Evolutionary conservation across 1,140 invertebrate species (phyloP), one percentile per base, ranked within the genome.

Genomic region (Apis dorsata): DNA sequence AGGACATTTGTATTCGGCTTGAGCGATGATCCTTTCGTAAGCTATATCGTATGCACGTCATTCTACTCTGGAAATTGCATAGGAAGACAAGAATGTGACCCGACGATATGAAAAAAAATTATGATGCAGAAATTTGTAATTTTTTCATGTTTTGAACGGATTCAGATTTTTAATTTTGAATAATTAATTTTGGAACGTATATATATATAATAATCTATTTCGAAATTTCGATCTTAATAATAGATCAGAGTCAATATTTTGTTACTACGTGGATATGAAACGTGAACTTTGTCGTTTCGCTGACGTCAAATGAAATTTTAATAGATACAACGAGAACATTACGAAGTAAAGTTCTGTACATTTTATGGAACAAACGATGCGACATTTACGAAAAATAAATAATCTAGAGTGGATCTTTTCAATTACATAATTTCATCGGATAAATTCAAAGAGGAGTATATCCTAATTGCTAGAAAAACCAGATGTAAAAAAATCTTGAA

Each of bases 11-110:
- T 71, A 79, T 51, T 49, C 17, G 44, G 21, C 24, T n/a, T 53
- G 44, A 71, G 34, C 12, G 44, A 79, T 60, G 66, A 79, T 51
- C 11, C 10, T 24, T 44, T n/a, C 77, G 53, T 55, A 55, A 44
- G 2, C 34, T 44, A 7, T 44, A 44, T 44, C 34, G 34, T 44
- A 44, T 44, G 34, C 34, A 0, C 34, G 34, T 44, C 34, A 44
- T 44, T 44, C 5, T 34, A 34, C 3, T 4, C 17, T 57, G 34
- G 34, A 44, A 44, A 44, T 44, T 44, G 34, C 34, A 44, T 7
- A 44, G 34, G 34, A 44, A 44, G 34, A 7, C 4, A 7, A 44
- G 34, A 44, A 7, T 44, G 34, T 19, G 15, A 7, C 17, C 55
- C 15, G 7, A 0, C 11, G 15, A 34, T 44, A 7, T 44, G 2